A percentile compares a stretch with the other conserved stretches of the same genome.
Evolutionary conservation across 1,140 invertebrate species (phyloP).

Genomic region (Sitobion miscanthi): DNA sequence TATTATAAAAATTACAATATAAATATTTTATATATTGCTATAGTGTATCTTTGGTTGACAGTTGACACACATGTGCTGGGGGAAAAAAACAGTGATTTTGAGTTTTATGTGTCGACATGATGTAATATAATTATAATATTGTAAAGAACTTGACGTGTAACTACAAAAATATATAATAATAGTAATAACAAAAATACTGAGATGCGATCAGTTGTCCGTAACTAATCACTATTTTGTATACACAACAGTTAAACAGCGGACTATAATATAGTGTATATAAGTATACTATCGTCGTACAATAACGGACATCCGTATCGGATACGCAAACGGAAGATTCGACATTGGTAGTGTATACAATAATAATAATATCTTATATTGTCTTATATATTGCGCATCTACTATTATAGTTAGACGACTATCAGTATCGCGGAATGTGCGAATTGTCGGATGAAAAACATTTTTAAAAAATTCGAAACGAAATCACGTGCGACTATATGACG

Average conservation of each 20-base stretch:
- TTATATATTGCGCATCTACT: background rate
- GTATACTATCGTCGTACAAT: background rate
- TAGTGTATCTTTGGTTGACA: background rate
- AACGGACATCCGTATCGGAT: slow-evolving; percentile 39
- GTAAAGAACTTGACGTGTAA: background rate
- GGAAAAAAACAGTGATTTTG: background rate
- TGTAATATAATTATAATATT: slow-evolving; percentile 1
- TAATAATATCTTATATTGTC: background rate
- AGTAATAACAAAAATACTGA: slow-evolving; percentile 32
- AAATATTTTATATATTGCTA: background rate
- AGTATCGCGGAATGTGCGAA: background rate
- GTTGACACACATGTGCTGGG: background rate
- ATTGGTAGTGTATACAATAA: background rate
- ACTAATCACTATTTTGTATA: slow-evolving; percentile 35
- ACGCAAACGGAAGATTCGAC: slow-evolving; percentile 11
- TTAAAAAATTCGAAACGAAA: background rate
- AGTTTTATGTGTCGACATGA: background rate
- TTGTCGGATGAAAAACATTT: background rate
- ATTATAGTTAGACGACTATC: background rate
- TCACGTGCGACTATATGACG: slow-evolving; percentile 12
- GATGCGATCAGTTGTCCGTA: slow-evolving; percentile 23
- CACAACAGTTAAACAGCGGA: background rate
- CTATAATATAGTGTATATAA: background rate
- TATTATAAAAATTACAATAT: background rate
- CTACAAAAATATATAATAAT: slow-evolving; percentile 2